Base-by-base conservation (phyloP, 92 coral and sea anemone species). In the Paramuricea clavata region DNA sequence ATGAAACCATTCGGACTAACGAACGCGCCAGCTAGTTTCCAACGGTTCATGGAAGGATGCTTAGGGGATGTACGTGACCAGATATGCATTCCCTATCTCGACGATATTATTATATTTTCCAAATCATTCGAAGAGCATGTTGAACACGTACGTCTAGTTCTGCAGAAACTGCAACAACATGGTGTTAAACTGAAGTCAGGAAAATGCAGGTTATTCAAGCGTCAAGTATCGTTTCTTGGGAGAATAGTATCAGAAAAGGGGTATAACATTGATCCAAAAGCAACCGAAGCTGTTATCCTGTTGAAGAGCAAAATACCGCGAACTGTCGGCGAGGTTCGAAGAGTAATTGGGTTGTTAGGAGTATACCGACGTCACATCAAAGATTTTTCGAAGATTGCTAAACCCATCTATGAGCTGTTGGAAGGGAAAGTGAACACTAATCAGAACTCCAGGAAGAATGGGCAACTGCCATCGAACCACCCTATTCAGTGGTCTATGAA, bases 31-130 rank as follows among this genome's bases (percentile, higher is more conserved):
- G 97, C 90, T 9, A 68, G 81, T 9, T 91, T 86, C 56, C 97
- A 91, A 68, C 85, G 91, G 41, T 93, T 88, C 69, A 93, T 93
- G 94, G 96, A 91, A 76, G 74, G 78, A 49, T 88, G 94, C 52
- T 44, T 91, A 22, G 87, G 85, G 16, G 94, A 85, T 0, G 36
- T 91, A 70, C 80, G 92, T 10, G 92, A 90, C 67, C 83, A 81
- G 26, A 90, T 87, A n/a, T 90, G 95, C 39, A 87, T 89, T 6
- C 95, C 95, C 22, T 92, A 92, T 35, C 80, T 87, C 2, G 91
- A 92, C 50, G 93, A 87, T 59, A 82, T 90, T 25, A 36, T 92
- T 16, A 90, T 90, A 33, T 93, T 76, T 27, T 90, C 92, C 13
- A 68, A 71, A 35, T 13, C 90, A 15, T 93, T 90, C 43, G 57